phyloP scores from a whole-genome alignment of 2,797 vertebrate species.

The Acridotheres tristis region DNA sequence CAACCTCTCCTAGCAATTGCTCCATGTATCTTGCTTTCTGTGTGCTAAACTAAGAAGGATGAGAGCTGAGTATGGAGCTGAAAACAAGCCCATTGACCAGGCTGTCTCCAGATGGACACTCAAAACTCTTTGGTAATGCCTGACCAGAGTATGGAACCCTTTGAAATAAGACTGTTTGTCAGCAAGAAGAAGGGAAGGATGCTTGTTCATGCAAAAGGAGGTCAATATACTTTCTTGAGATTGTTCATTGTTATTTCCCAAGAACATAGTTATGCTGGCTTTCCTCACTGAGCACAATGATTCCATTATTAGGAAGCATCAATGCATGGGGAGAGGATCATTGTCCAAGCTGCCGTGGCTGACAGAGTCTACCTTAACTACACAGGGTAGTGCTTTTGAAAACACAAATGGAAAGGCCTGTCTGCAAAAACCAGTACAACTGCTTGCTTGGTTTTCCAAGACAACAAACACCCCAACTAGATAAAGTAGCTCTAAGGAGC shows the following conservation, averaged over 20 bases:
- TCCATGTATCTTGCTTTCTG: neutral
- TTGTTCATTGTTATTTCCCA: neutral
- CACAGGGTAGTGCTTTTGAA: neutral
- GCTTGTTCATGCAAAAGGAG: neutral
- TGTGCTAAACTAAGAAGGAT: neutral
- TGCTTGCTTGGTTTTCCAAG: neutral
- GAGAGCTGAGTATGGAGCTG: neutral
- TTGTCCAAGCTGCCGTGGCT: neutral
- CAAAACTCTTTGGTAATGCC: neutral
- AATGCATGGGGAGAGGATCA: rapidly evolving
- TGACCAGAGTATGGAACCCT: neutral
- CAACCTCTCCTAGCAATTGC: neutral
- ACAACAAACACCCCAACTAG: neutral
- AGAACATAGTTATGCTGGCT: neutral
- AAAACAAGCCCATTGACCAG: neutral
- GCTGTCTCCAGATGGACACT: neutral
- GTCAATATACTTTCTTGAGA: neutral
- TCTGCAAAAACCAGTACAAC: neutral
- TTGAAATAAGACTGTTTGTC: neutral
- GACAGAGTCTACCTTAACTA: neutral
- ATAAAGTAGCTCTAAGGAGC: neutral
- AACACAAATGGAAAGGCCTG: neutral
- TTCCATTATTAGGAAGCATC: neutral
- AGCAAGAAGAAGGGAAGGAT: neutral
- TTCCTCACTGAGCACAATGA: neutral